phyloP scores from a whole-genome alignment of 2,113 vertebrate genomes.

The Asarcornis scutulata region DNA sequence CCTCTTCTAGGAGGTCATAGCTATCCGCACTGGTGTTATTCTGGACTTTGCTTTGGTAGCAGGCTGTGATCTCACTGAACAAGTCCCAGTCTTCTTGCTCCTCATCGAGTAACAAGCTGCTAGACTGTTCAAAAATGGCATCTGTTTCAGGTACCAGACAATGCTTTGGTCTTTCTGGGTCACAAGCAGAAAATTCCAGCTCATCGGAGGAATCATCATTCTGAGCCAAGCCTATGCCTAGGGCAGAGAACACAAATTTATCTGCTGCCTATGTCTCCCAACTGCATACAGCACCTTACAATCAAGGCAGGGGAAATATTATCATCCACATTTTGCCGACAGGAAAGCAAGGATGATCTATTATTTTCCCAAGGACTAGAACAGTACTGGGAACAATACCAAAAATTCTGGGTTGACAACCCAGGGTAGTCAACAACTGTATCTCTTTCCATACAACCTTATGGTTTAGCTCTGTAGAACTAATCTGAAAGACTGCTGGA shows the following conservation, averaged over 20 bases:
- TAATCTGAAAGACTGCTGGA: not conserved
- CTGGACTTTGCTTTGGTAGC: constrained; percentile 61
- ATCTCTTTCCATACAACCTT: not conserved
- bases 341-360: not conserved
- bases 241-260: not conserved
- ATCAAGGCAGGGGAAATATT: not conserved
- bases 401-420: not conserved
- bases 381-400: not conserved
- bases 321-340: not conserved
- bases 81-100: constrained; percentile 70
- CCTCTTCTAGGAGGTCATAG: constrained; percentile 68
- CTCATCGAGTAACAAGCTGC: constrained; percentile 48
- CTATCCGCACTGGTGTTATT: constrained; percentile 50
- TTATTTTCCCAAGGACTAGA: not conserved
- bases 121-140: constrained; percentile 53
- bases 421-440: not conserved
- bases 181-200: constrained; percentile 66
- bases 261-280: not conserved
- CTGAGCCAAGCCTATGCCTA: constrained; percentile 45
- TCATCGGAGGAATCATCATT: constrained; percentile 77
- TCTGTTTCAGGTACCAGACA: constrained; percentile 45
- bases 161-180: constrained; percentile 54
- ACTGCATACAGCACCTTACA: not conserved
- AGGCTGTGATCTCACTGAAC: constrained; percentile 75
- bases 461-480: not conserved